These are phyloP conservation scores for Aleiodes testaceus DNA, from an alignment of 2,888 invertebrate genomes.

Conservation along the genomic window DNA sequence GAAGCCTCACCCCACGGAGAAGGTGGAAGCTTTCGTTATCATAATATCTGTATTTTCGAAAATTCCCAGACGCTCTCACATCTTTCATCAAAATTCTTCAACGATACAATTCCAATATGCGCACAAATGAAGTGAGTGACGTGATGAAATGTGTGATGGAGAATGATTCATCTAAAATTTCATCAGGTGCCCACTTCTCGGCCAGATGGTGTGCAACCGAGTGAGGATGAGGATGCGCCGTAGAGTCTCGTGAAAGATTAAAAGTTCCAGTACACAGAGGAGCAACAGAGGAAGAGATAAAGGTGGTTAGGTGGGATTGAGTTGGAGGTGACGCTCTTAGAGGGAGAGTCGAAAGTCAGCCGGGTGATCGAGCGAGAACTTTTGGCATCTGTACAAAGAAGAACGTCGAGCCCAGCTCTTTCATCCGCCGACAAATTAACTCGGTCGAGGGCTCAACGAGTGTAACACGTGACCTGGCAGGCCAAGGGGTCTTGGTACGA, in stretches of 20 bases:
- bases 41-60: not conserved
- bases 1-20: not conserved
- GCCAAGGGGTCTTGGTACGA: conserved; percentile 38
- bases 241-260: conserved; percentile 25
- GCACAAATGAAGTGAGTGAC: not conserved
- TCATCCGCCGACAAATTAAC: conserved; percentile 48
- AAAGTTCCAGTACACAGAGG: conserved; percentile 23
- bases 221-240: conserved; percentile 16
- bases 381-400: conserved; percentile 45
- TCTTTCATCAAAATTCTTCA: not conserved
- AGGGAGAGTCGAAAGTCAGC: conserved; percentile 37
- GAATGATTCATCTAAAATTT: conserved; percentile 17
- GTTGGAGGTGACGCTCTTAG: conserved; percentile 39
- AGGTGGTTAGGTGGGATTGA: conserved; percentile 26
- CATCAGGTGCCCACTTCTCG: conserved; percentile 29
- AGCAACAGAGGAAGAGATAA: conserved; percentile 3
- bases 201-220: conserved; percentile 12
- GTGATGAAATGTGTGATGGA: not conserved
- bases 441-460: conserved; percentile 45
- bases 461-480: conserved; percentile 50
- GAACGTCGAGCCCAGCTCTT: conserved; percentile 33
- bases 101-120: not conserved
- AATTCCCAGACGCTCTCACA: not conserved
- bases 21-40: not conserved
- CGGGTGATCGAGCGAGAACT: conserved; percentile 48